Evolutionary conservation across 2,113 vertebrate species (phyloP).

Genomic region (Murina feae): DNA sequence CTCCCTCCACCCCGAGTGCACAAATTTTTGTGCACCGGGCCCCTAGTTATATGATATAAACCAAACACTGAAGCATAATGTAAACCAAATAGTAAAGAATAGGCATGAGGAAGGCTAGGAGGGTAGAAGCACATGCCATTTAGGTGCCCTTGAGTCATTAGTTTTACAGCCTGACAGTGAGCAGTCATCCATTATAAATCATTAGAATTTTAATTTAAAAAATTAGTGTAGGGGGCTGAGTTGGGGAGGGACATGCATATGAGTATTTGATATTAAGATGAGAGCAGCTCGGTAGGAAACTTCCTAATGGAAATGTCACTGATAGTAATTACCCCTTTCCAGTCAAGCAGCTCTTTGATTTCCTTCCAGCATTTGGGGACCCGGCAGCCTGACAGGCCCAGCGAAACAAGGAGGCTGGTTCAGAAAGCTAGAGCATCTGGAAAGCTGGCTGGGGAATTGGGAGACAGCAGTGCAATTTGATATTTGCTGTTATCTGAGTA

Average conservation of each 20-base stretch:
- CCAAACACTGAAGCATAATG: background rate
- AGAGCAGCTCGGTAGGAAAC: conserved; percentile 61
- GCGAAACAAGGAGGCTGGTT: conserved; percentile 38
- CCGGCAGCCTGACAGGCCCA: conserved; percentile 33
- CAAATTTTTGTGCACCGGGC: no score
- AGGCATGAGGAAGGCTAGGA: background rate
- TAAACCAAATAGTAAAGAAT: background rate
- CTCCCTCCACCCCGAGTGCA: no score
- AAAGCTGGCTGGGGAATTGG: conserved; percentile 31
- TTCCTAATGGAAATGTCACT: conserved; percentile 77
- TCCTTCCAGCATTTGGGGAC: conserved; percentile 48
- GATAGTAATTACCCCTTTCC: conserved; percentile 70
- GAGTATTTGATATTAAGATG: conserved; percentile 73
- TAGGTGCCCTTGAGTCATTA: background rate
- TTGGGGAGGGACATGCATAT: conserved; percentile 55
- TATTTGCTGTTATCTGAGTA: conserved; percentile 21
- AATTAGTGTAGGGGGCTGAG: conserved; percentile 56
- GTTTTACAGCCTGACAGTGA: conserved; percentile 29
- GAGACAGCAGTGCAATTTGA: background rate
- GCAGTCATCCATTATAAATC: conserved; percentile 67
- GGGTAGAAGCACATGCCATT: background rate
- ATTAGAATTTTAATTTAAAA: conserved; percentile 68
- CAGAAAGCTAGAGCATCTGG: conserved; percentile 43
- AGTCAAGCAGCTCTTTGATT: conserved; percentile 70
- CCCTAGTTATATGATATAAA: no score